These are phyloP conservation scores for Panurus biarmicus DNA, from an alignment of 2,113 vertebrate genomes.

Conservation along the genomic window DNA sequence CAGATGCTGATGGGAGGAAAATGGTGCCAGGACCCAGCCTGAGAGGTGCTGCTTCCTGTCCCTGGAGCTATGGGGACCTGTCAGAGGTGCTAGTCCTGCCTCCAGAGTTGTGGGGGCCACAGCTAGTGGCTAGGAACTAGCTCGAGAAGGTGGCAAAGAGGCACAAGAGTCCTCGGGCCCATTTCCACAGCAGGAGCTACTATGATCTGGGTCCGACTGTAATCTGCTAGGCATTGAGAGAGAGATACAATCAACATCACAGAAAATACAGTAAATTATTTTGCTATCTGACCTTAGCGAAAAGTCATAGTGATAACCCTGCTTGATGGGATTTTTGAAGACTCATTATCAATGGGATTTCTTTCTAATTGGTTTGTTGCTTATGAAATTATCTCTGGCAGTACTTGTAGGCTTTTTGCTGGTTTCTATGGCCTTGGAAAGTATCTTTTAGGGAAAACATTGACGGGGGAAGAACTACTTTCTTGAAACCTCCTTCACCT, in stretches of 20 bases:
- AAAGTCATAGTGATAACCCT: background rate
- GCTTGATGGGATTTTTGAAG: background rate
- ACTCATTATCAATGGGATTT: no score
- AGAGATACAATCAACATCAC: background rate
- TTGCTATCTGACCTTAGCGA: background rate
- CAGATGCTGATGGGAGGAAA: background rate
- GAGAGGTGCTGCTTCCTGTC: background rate
- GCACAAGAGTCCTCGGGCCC: no score
- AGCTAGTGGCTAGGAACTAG: background rate
- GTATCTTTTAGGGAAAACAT: background rate
- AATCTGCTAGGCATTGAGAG: background rate
- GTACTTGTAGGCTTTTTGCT: background rate
- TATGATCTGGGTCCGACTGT: background rate
- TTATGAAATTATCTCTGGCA: background rate
- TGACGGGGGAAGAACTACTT: background rate
- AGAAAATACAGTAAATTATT: background rate
- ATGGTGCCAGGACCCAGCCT: background rate
- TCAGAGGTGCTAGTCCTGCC: background rate
- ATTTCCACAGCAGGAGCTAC: background rate
- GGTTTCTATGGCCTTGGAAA: background rate
- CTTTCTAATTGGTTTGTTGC: no score
- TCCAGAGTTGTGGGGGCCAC: background rate
- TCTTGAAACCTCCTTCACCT: background rate
- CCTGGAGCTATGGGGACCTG: background rate
- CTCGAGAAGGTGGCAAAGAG: fast-evolving